phyloP scores from a whole-genome alignment of 2,888 invertebrate species.

The Lithodes maja region DNA sequence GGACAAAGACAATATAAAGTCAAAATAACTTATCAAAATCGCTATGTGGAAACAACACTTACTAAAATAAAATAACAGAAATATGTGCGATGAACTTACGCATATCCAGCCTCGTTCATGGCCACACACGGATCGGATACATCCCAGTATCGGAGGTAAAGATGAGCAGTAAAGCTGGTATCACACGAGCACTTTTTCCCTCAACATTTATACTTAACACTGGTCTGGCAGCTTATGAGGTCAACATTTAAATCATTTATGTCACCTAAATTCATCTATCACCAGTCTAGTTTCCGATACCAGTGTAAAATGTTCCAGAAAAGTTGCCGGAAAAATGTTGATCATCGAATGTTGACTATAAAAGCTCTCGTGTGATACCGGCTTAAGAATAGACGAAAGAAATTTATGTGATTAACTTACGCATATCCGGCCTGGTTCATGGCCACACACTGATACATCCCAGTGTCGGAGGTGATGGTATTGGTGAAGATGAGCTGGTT shows the following conservation, averaged over 20 bases:
- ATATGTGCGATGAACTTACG: not conserved
- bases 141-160: not conserved
- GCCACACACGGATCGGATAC: not conserved
- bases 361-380: no score
- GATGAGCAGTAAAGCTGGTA: not conserved
- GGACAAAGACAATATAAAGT: no score
- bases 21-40: no score
- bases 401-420: conserved; percentile 40
- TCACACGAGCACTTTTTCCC: not conserved
- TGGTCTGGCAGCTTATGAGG: no score
- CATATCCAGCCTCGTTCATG: not conserved
- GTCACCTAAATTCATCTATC: no score
- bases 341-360: no score
- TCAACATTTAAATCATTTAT: no score
- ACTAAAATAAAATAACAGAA: not conserved
- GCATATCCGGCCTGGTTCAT: conserved; percentile 67
- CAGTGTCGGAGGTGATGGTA: conserved; percentile 65
- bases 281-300: no score
- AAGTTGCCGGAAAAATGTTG: no score
- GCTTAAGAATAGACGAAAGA: not conserved
- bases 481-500: conserved; percentile 67
- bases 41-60: no score
- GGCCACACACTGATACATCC: conserved; percentile 67
- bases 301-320: no score
- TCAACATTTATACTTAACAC: not conserved